A percentile compares a stretch with the other conserved stretches of the same genome.
These are phyloP conservation scores for Rosalia funebris DNA, from an alignment of 2,888 invertebrate species.

Conservation along the genomic window DNA sequence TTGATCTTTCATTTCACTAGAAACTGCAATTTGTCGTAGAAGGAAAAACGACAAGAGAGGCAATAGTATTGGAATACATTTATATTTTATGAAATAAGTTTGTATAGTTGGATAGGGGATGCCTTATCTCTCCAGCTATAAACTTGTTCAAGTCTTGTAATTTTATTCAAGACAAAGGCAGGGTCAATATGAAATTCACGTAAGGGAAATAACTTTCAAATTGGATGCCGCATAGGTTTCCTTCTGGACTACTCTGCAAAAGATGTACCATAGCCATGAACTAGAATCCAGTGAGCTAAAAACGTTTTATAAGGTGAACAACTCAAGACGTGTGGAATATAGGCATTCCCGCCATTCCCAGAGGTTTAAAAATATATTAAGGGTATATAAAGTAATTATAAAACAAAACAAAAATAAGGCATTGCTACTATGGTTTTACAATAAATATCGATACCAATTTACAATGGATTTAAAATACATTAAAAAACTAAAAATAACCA, in stretches of 20 bases:
- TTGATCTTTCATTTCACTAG: constrained; percentile 1
- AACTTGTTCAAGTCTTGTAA: constrained; percentile 50
- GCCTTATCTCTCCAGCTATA: constrained; percentile 47
- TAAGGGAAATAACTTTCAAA: constrained; percentile 56
- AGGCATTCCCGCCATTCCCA: not conserved
- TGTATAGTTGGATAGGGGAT: constrained; percentile 44
- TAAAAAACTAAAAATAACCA: too few relatives aligned
- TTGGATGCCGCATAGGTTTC: constrained; percentile 52
- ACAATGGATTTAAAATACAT: too few relatives aligned
- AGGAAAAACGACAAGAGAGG: constrained; percentile 30
- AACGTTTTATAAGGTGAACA: too few relatives aligned
- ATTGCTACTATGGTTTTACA: too few relatives aligned
- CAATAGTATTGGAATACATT: constrained; percentile 52
- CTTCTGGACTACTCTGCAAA: constrained; percentile 19
- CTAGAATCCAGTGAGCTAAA: constrained; percentile 3
- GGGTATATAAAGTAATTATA: too few relatives aligned
- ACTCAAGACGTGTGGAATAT: too few relatives aligned
- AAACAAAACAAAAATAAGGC: too few relatives aligned
- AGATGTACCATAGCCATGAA: not conserved
- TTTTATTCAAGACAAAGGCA: constrained; percentile 53
- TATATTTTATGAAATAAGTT: constrained; percentile 56
- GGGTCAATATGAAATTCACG: constrained; percentile 55
- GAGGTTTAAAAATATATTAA: too few relatives aligned
- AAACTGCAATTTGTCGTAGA: constrained; percentile 11
- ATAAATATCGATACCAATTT: too few relatives aligned